Conservation (phyloP, 2,888 invertebrate species). For the Lepidochitona cinerea region DNA sequence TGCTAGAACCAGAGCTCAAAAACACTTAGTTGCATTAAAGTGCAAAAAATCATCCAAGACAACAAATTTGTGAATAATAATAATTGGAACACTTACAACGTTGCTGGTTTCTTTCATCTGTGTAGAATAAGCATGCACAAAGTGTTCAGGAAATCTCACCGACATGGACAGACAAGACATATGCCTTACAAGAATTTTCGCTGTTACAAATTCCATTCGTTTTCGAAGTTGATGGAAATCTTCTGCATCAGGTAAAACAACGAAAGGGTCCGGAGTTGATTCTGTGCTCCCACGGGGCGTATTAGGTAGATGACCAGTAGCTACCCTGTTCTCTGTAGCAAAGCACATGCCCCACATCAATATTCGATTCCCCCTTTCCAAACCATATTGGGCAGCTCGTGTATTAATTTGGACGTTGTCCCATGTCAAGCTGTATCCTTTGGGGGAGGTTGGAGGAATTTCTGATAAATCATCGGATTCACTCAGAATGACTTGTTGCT, state of each 20-base stretch:
- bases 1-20: no score
- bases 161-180: neutral
- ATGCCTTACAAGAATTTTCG: neutral
- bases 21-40: no score
- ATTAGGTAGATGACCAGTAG: neutral
- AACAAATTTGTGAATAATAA: no score
- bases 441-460: no score
- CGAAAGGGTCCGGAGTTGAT: neutral
- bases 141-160: neutral
- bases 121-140: neutral
- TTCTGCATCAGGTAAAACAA: neutral
- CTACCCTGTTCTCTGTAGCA: neutral
- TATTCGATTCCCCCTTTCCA: neutral
- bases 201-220: neutral
- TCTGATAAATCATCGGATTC: neutral
- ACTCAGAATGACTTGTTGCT: no score
- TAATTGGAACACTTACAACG: neutral
- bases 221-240: neutral
- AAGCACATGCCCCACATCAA: neutral
- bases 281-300: neutral
- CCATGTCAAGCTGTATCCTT: neutral
- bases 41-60: no score
- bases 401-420: neutral
- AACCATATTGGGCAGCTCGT: neutral
- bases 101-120: neutral